Evolutionary conservation across 2,888 invertebrate genomes (phyloP).

Genomic region (Aleiodes leptofemur): DNA sequence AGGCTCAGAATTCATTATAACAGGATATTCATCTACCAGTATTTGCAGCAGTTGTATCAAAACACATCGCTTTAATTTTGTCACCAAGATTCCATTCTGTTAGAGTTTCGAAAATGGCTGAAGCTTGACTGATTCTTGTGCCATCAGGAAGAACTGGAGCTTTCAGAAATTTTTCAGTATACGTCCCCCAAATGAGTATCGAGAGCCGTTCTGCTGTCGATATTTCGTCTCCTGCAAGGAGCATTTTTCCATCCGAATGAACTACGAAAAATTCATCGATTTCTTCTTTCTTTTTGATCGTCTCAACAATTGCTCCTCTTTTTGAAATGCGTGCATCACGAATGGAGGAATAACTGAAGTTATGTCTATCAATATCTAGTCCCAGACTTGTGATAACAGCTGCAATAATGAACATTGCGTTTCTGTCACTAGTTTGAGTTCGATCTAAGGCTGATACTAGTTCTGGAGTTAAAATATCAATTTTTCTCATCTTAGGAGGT

Average conservation of each 20-base stretch:
- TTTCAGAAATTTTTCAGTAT: constrained; percentile 24
- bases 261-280: constrained; percentile 29
- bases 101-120: constrained; percentile 38
- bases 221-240: constrained; percentile 33
- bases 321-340: constrained; percentile 30
- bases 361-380: constrained; percentile 32
- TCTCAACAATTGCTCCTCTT: constrained; percentile 39
- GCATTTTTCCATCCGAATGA: constrained; percentile 42
- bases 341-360: constrained; percentile 34
- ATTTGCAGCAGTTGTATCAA: constrained; percentile 42
- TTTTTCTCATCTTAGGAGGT: constrained; percentile 35
- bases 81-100: constrained; percentile 37
- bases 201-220: constrained; percentile 43
- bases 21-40: constrained; percentile 25
- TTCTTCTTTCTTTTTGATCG: constrained; percentile 30
- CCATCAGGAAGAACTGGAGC: constrained; percentile 35
- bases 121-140: constrained; percentile 44
- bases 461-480: constrained; percentile 39
- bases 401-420: constrained; percentile 43
- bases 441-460: constrained; percentile 40
- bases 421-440: constrained; percentile 36
- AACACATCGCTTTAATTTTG: constrained; percentile 44
- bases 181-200: constrained; percentile 34
- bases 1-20: background rate
- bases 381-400: constrained; percentile 44